phyloP scores from a whole-genome alignment of 2,113 vertebrate genomes.

The Pampusana beccarii region DNA sequence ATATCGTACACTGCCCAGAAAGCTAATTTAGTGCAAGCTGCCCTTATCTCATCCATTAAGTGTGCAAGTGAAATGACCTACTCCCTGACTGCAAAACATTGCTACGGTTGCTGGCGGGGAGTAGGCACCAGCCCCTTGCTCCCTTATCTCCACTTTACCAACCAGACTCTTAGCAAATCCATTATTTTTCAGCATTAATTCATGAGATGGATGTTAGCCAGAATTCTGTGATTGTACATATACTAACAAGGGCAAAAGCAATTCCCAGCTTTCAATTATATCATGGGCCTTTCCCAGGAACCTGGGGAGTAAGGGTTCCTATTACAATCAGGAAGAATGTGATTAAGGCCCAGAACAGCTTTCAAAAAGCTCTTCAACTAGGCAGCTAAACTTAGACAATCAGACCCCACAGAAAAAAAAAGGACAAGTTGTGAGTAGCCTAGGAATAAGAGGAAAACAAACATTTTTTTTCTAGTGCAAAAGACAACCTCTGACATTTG shows the following conservation, averaged over 20 bases:
- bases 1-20: conserved; percentile 1
- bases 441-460: neutral
- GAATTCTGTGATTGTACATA: neutral
- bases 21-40: conserved; percentile 18
- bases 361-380: neutral
- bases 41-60: conserved; percentile 44
- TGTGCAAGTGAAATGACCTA: conserved; percentile 6
- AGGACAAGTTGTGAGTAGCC: neutral
- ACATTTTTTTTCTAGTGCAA: neutral
- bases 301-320: neutral
- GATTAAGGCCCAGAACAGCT: neutral
- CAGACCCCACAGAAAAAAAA: neutral
- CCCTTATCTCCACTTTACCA: conserved; percentile 37
- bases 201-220: conserved; percentile 12
- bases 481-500: neutral
- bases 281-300: neutral
- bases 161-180: conserved; percentile 5
- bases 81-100: neutral
- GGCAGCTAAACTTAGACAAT: neutral
- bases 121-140: neutral
- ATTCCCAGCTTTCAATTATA: neutral
- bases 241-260: neutral
- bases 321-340: neutral
- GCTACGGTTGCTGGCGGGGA: neutral
- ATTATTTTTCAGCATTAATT: conserved; percentile 43